Evolutionary conservation across 2,113 vertebrate species (phyloP).

Genomic region (Nannobrachium achirus): DNA sequence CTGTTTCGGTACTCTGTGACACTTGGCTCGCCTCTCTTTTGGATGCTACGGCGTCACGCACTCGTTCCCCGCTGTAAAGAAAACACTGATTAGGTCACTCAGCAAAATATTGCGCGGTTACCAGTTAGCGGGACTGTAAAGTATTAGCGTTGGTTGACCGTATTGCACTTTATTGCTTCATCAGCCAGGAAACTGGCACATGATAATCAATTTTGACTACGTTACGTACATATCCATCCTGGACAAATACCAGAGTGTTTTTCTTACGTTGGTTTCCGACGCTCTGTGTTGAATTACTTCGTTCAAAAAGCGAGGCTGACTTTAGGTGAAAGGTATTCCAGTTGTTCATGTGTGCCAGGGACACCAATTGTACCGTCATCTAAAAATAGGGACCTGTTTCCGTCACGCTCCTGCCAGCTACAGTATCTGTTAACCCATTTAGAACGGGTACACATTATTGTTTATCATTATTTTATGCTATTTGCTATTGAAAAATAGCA

Average conservation of each 20-base stretch:
- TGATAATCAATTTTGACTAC: conserved; percentile 41
- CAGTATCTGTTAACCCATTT: conserved; percentile 25
- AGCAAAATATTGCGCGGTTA: neutral
- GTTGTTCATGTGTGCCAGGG: conserved; percentile 19
- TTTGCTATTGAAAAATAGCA: too few species aligned
- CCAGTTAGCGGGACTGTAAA: conserved; percentile 38
- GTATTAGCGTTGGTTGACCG: conserved; percentile 45
- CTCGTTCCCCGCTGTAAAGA: conserved; percentile 42
- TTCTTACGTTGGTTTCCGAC: conserved; percentile 21
- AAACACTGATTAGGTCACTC: conserved; percentile 44
- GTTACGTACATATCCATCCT: conserved; percentile 60
- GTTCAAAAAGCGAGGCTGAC: conserved; percentile 39
- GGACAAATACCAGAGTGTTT: conserved; percentile 42
- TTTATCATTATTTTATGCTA: too few species aligned
- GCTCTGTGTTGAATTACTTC: conserved; percentile 64
- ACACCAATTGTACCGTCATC: conserved; percentile 22
- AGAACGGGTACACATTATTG: too few species aligned
- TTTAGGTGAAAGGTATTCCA: conserved; percentile 38
- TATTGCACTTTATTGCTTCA: conserved; percentile 50
- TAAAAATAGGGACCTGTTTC: conserved; percentile 30
- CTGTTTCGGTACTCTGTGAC: conserved; percentile 12
- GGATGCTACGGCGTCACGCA: conserved; percentile 20
- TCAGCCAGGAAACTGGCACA: conserved; percentile 49
- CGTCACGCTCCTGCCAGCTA: conserved; percentile 2
- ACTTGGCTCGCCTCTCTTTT: conserved; percentile 16